A percentile compares a stretch with the other conserved stretches of the same genome.
These are phyloP conservation scores for Thymelicus sylvestris DNA, from an alignment of 2,888 invertebrate genomes.

Conservation along the genomic window DNA sequence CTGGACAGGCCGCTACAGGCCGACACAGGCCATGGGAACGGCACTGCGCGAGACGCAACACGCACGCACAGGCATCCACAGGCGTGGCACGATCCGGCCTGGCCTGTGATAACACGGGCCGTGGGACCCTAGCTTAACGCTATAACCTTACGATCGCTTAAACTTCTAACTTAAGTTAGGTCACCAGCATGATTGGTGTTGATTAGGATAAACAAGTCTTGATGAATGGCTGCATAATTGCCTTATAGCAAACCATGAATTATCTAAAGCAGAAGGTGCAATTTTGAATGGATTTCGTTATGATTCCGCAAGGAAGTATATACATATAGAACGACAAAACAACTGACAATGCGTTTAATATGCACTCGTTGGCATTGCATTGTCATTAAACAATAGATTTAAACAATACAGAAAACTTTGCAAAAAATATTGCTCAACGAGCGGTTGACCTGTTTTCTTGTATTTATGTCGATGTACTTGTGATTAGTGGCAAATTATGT, in stretches of 20 bases:
- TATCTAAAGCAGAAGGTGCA: not conserved
- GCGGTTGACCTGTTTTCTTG: slow-evolving; percentile 26
- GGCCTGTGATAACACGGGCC: too few relatives aligned
- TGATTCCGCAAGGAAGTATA: slow-evolving; percentile 21
- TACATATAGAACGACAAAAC: slow-evolving; percentile 17
- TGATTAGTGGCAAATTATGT: slow-evolving; percentile 2
- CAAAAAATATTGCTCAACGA: slow-evolving; percentile 32
- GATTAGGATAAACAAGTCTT: too few relatives aligned
- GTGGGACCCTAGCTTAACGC: too few relatives aligned
- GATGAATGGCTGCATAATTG: not conserved
- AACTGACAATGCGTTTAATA: slow-evolving; percentile 28
- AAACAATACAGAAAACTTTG: slow-evolving; percentile 34
- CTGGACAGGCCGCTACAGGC: too few relatives aligned
- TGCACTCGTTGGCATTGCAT: slow-evolving; percentile 31
- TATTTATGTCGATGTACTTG: slow-evolving; percentile 15
- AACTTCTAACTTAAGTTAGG: too few relatives aligned
- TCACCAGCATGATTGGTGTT: too few relatives aligned
- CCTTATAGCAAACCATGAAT: not conserved
- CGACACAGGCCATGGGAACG: too few relatives aligned
- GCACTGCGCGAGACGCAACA: too few relatives aligned
- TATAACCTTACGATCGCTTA: too few relatives aligned
- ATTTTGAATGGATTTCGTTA: not conserved
- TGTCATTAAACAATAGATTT: slow-evolving; percentile 31
- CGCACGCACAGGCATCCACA: too few relatives aligned
- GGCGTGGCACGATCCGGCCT: too few relatives aligned